Percentiles rank a stretch among this genome's conserved stretches.
These are phyloP conservation scores for Tetrax tetrax DNA, from an alignment of 2,113 vertebrate genomes.

Conservation along the genomic window DNA sequence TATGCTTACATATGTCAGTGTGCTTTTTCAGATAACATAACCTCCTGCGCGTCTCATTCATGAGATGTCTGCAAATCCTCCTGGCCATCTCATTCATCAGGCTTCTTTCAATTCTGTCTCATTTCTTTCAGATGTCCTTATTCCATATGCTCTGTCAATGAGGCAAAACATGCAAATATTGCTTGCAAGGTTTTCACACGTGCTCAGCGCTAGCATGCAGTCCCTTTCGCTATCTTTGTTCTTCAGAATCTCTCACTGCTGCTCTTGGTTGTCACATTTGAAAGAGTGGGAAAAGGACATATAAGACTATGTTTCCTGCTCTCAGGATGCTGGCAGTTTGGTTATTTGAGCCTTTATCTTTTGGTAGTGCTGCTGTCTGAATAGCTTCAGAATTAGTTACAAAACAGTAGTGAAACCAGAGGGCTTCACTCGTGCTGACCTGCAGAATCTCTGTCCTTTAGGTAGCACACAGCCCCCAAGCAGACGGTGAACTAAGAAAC, in stretches of 20 bases:
- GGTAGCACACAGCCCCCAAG: neutral
- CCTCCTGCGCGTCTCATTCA: neutral
- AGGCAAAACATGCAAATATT: neutral
- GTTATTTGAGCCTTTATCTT: neutral
- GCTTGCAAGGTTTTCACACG: neutral
- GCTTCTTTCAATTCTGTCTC: neutral
- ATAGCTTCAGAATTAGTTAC: neutral
- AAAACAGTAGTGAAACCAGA: neutral
- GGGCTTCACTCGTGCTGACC: neutral
- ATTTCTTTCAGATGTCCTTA: neutral
- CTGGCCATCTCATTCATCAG: neutral
- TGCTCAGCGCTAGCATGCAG: neutral
- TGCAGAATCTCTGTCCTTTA: neutral
- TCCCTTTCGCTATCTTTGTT: neutral
- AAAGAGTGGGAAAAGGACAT: neutral
- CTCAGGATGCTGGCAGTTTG: neutral
- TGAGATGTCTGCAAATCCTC: neutral
- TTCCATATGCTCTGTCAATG: neutral
- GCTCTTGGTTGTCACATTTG: neutral
- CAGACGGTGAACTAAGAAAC: neutral
- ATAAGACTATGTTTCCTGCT: neutral
- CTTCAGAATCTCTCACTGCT: neutral
- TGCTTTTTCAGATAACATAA: neutral
- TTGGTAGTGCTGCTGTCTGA: neutral
- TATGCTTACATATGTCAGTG: neutral